Evolutionary conservation across 1,140 invertebrate species (phyloP).

Genomic region (Heliothis subflexa): DNA sequence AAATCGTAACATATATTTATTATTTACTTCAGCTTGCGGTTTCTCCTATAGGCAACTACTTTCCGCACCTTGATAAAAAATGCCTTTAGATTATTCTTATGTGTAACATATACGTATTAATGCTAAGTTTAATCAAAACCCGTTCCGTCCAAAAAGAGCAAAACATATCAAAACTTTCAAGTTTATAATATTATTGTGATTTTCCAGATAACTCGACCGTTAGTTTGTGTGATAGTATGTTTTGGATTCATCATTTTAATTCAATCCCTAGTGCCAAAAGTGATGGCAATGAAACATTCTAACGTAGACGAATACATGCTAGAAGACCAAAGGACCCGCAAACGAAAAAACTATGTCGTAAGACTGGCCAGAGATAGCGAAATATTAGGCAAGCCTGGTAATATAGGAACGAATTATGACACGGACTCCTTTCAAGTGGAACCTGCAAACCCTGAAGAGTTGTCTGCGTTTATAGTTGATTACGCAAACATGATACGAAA

Average conservation of each 20-base stretch:
- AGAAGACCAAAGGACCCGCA: slow-evolving; percentile 71
- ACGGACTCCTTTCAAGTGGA: slow-evolving; percentile 62
- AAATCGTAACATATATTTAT: too few species aligned
- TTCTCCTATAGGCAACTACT: too few species aligned
- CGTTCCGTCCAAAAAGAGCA: too few species aligned
- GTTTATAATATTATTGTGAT: too few species aligned
- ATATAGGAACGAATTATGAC: slow-evolving; percentile 56
- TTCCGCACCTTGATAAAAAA: too few species aligned
- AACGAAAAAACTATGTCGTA: slow-evolving; percentile 72
- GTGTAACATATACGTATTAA: too few species aligned
- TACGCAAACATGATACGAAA: slow-evolving; percentile 80
- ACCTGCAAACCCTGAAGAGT: slow-evolving; percentile 62
- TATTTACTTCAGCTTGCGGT: too few species aligned
- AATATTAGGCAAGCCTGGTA: slow-evolving; percentile 55
- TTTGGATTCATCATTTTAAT: slow-evolving; percentile 60
- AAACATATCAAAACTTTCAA: too few species aligned
- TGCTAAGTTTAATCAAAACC: too few species aligned
- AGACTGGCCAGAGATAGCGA: slow-evolving; percentile 62
- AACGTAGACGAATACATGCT: slow-evolving; percentile 69
- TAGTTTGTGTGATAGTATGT: slow-evolving; percentile 58
- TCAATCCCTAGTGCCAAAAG: slow-evolving; percentile 62
- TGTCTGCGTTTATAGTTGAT: slow-evolving; percentile 73
- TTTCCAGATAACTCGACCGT: slow-evolving; percentile 64
- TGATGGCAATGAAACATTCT: slow-evolving; percentile 64
- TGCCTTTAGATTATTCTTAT: too few species aligned